phyloP scores from a whole-genome alignment of 2,888 invertebrate species.

The Drosophila silvestris region DNA sequence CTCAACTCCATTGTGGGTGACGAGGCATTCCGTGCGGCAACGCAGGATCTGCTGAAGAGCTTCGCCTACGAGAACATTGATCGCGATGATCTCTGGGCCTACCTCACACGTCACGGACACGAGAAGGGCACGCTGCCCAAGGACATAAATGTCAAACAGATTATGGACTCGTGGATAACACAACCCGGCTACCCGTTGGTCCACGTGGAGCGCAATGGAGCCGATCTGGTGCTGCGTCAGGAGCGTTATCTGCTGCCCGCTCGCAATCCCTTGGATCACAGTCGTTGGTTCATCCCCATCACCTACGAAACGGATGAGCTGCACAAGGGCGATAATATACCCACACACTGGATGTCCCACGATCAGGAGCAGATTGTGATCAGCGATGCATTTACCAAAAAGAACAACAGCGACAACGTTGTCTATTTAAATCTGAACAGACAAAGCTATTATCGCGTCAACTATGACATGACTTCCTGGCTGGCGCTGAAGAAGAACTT shows the following conservation, averaged over 20 bases:
- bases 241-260: conserved; percentile 83
- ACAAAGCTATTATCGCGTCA: conserved; percentile 88
- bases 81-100: conserved; percentile 89
- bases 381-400: conserved; percentile 76
- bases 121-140: conserved; percentile 82
- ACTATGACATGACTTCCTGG: conserved; percentile 89
- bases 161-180: conserved; percentile 90
- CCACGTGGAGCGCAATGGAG: conserved; percentile 86
- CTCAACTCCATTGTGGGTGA: conserved; percentile 90
- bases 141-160: conserved; percentile 86
- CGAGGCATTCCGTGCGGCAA: conserved; percentile 86
- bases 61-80: conserved; percentile 88
- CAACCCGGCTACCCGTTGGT: conserved; percentile 90
- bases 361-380: conserved; percentile 79
- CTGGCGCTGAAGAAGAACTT: conserved; percentile 86
- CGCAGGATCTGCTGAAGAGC: conserved; percentile 86
- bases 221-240: conserved; percentile 79
- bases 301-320: conserved; percentile 83
- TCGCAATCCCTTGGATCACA: conserved; percentile 77
- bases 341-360: conserved; percentile 83
- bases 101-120: conserved; percentile 87
- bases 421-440: conserved; percentile 86
- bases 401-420: conserved; percentile 74
- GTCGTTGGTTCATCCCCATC: conserved; percentile 84
- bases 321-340: conserved; percentile 79